Evolutionary conservation across 2,888 invertebrate species (phyloP), one percentile per base, ranked within the genome.

Genomic region (Mythimna impura): DNA sequence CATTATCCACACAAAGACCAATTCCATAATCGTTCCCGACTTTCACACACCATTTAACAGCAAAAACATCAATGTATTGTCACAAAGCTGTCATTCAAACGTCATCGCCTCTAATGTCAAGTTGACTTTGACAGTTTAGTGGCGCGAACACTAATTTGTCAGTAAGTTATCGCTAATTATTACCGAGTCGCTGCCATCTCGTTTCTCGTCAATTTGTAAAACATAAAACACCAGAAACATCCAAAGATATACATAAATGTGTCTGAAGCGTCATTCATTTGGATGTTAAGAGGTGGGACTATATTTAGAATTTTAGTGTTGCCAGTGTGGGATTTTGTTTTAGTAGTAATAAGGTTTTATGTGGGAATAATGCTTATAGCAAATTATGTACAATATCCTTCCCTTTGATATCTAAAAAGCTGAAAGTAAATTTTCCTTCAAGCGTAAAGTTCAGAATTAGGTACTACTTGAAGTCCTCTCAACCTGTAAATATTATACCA

Each of bases 131-230:
- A 74, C 80, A 63, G 52, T 67, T 73, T 63, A 57, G 60, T 57
- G 57, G 25, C 64, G 25, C n/a, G 55, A 70, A 73, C 77, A 81
- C 80, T 81, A 81, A 81, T 81, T 81, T 81, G 80, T 81, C 80
- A 80, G 76, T 80, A 80, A 80, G 68, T 52, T 70, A 61, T 43
- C 40, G 58, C 78, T 81, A 81, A 80, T 80, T 80, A 80, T 77
- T 78, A 3, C 47, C 81, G 68, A 66, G 34, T 71, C 58, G 65
- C 12, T 72, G 72, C 52, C 81, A 17, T 72, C 64, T 80, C 76
- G 34, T 54, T 81, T 36, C 57, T n/a, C 64, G 34, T 60, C 73
- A 58, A 81, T 81, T 81, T 81, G 80, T 81, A 69, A 36, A 25
- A 54, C 65, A 76, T 75, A 69, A 80, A 80, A 80, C 71, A 66